Base-by-base conservation (phyloP, 2,888 invertebrate genomes). In the Prosopocoilus inquinatus region DNA sequence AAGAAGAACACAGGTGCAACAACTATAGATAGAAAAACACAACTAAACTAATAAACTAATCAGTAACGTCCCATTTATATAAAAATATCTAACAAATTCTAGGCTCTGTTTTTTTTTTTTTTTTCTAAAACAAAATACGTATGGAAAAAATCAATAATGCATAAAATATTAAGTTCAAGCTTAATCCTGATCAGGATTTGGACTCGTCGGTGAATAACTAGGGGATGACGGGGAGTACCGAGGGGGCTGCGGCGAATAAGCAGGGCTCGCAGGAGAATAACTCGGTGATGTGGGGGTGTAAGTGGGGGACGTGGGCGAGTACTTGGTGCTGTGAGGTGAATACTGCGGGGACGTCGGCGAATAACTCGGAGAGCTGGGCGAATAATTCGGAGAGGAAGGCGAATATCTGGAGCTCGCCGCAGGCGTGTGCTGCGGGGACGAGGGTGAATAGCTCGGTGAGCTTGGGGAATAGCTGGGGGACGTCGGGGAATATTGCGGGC, bases 381-480 rank as follows among this genome's bases (percentile, higher is more conserved):
- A 84, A 71, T 87, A 87, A 67, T 81, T 82, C 15, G 85, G 87
- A 28, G 85, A 84, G 1, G 84, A 83, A 1, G 87, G 87, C 1
- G 85, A 88, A 69, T 91, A 91, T 43, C 83, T 82, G 0, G 88
- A 90, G 63, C 88, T 89, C 4, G 87, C 86, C 8, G 89, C 85
- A 55, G 83, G 85, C 3, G 82, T 81, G 67, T 89, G 89, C 53
- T 86, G 86, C 32, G 92, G 85, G 68, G 87, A 82, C 56, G 90
- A 87, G 1, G 91, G 90, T 0, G 91, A 90, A 71, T 90, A 90
- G 70, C 83, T 86, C 0, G 89, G 90, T 63, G 88, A 90, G 0
- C 90, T 88, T 2, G 94, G 94, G 1, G 90, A 87, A 75, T 94
- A 94, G 65, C 87, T 89, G 0, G 94, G 94, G 60, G 90, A 90